Percentiles rank a stretch among this genome's conserved stretches.
Conservation (phyloP, 2,888 invertebrate genomes). For the Cheilosia soror region DNA sequence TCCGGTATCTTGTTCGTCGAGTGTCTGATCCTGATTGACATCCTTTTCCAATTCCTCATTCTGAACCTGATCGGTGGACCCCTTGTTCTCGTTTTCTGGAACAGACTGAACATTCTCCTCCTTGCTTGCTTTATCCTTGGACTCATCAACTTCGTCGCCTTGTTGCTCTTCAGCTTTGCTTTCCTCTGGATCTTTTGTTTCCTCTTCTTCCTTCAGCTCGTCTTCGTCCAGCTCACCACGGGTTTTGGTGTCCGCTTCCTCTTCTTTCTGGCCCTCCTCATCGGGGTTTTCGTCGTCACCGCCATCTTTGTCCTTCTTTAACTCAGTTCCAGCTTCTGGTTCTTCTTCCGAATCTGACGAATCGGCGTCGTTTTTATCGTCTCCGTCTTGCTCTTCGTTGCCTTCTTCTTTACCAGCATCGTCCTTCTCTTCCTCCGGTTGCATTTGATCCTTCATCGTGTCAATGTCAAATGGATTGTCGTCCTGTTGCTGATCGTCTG, state of each 20-base stretch:
- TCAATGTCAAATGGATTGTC: constrained; percentile 95
- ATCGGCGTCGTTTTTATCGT: constrained; percentile 82
- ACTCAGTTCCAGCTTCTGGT: constrained; percentile 59
- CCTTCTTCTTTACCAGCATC: constrained; percentile 80
- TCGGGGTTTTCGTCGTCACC: constrained; percentile 84
- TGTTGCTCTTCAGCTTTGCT: constrained; percentile 83
- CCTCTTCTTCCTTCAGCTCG: constrained; percentile 83
- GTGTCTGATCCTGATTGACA: constrained; percentile 84
- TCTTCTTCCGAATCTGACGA: constrained; percentile 61
- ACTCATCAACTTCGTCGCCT: constrained; percentile 81
- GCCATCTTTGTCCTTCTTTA: constrained; percentile 85
- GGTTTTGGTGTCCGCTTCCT: constrained; percentile 84
- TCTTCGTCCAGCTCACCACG: constrained; percentile 80
- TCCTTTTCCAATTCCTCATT: constrained; percentile 83
- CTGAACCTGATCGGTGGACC: constrained; percentile 82
- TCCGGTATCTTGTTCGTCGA: constrained; percentile 85
- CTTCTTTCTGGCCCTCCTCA: constrained; percentile 81
- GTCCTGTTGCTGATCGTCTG: constrained; percentile 86
- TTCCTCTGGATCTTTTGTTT: constrained; percentile 86
- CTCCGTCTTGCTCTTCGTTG: constrained; percentile 84
- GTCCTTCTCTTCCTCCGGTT: constrained; percentile 80
- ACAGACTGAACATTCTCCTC: constrained; percentile 83
- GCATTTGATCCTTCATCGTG: constrained; percentile 87
- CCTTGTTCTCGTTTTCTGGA: constrained; percentile 80
- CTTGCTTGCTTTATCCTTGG: constrained; percentile 82